phyloP scores from a whole-genome alignment of 2,113 vertebrate genomes.

The Antigone vipio region DNA sequence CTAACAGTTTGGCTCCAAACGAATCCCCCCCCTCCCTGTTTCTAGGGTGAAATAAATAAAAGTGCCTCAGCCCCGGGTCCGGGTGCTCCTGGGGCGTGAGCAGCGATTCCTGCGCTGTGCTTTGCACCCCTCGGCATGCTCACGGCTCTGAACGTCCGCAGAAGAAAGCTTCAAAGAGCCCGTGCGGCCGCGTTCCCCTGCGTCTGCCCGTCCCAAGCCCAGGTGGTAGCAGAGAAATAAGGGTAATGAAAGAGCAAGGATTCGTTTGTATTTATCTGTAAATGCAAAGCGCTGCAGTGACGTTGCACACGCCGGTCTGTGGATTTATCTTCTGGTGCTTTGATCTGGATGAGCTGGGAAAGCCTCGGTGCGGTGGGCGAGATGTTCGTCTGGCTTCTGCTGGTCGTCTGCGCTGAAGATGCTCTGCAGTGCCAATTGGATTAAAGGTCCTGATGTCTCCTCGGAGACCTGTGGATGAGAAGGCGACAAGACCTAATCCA shows the following conservation, averaged over 20 bases:
- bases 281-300: background rate
- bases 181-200: fast-evolving
- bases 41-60: background rate
- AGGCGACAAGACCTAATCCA: background rate
- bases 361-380: fast-evolving
- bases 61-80: background rate
- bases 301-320: fast-evolving
- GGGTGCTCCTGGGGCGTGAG: background rate
- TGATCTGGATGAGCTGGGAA: background rate
- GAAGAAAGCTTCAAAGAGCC: background rate
- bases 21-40: background rate
- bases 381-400: background rate
- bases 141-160: fast-evolving
- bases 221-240: background rate
- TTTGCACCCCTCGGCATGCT: background rate
- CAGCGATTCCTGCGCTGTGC: fast-evolving
- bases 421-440: background rate
- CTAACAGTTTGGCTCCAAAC: background rate
- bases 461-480: background rate
- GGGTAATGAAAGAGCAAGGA: background rate
- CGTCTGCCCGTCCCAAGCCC: background rate
- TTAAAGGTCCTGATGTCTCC: background rate
- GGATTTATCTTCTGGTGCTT: background rate
- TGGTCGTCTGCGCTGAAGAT: background rate
- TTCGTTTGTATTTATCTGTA: background rate